Percentiles rank a stretch among this genome's conserved stretches.
Conservation (phyloP, 2,797 vertebrate species). For the Dermochelys coriacea region DNA sequence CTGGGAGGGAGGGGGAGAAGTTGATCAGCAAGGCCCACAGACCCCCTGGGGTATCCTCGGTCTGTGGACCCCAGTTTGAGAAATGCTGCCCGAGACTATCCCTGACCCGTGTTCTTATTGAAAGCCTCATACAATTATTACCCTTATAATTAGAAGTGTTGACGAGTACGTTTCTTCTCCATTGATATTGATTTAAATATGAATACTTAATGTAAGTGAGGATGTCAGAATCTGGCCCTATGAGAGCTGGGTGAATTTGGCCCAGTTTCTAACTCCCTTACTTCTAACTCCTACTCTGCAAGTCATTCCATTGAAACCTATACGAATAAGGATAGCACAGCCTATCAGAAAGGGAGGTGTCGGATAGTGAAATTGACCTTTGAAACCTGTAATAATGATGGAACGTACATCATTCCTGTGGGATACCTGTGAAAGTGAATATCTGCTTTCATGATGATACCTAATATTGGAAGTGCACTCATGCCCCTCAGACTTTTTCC, state of each 20-base stretch:
- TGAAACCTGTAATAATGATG: neutral
- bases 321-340: fast-evolving
- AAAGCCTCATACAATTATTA: neutral
- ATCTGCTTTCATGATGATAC: neutral
- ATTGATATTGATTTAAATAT: neutral
- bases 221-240: neutral
- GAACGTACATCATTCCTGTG: neutral
- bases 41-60: too few relatives aligned
- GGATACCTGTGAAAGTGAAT: neutral
- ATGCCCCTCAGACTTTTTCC: neutral
- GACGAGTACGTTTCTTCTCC: neutral
- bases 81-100: neutral
- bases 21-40: too few relatives aligned
- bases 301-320: neutral
- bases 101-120: neutral
- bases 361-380: neutral
- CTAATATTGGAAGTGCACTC: neutral
- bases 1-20: too few relatives aligned
- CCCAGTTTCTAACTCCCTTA: constrained; percentile 11
- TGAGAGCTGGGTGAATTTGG: constrained; percentile 6
- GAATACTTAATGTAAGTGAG: neutral
- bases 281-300: neutral
- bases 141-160: neutral
- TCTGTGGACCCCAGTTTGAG: too few relatives aligned
- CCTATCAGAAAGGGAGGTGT: fast-evolving